Evolutionary conservation across 2,797 vertebrate species (phyloP).

Genomic region (Bovichtus variegatus): DNA sequence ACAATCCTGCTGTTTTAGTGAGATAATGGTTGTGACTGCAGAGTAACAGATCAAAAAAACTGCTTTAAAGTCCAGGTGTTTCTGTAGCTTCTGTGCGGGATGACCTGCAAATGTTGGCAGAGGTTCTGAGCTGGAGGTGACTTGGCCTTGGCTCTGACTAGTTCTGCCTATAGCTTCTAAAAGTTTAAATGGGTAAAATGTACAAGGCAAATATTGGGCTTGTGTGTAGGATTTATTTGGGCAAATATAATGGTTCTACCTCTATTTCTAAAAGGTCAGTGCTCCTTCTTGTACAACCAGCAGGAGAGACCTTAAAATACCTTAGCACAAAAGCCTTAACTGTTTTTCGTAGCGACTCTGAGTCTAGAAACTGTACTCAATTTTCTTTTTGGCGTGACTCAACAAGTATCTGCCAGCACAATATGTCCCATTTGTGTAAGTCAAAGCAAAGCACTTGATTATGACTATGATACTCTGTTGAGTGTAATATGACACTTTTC

Average conservation of each 20-base stretch:
- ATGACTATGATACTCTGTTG: background rate
- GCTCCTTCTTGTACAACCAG: background rate
- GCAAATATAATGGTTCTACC: background rate
- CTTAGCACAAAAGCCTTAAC: constrained; percentile 9
- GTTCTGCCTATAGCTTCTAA: constrained; percentile 7
- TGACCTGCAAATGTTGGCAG: constrained; percentile 31
- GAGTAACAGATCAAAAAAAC: constrained; percentile 17
- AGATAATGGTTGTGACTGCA: constrained; percentile 7
- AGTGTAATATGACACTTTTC: background rate
- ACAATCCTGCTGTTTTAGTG: constrained; percentile 36
- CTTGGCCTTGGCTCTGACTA: background rate
- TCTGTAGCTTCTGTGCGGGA: background rate
- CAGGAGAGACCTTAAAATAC: constrained; percentile 2
- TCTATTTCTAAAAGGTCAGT: background rate
- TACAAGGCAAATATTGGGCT: background rate
- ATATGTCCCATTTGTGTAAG: background rate
- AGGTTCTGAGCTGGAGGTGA: constrained; percentile 9
- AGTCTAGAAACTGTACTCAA: constrained; percentile 11
- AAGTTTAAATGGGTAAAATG: background rate
- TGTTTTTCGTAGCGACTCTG: background rate
- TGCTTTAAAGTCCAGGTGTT: background rate
- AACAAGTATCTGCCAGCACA: constrained; percentile 4
- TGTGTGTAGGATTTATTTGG: constrained; percentile 11
- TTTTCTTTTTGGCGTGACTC: constrained; percentile 16
- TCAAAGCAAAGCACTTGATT: background rate